These are phyloP conservation scores for Parnassius glacialis DNA, from an alignment of 2,888 invertebrate genomes.

Conservation along the genomic window DNA sequence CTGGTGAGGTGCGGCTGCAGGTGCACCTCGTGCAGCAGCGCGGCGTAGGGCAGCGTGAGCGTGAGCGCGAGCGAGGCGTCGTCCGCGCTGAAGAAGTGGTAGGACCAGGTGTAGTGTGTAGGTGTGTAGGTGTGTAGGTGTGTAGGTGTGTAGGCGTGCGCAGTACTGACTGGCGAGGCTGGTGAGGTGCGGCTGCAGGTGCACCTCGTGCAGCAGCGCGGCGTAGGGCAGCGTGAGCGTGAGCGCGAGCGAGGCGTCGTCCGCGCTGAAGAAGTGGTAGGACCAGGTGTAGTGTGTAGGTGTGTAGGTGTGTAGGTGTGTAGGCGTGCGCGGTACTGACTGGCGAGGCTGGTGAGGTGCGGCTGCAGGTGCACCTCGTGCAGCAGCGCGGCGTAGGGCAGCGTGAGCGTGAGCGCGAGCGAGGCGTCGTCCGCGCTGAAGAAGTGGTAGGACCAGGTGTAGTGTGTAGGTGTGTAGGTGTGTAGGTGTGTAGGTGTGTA, in stretches of 20 bases:
- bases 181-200: slow-evolving; percentile 91
- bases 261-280: slow-evolving; percentile 95
- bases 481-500: no score
- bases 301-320: no score
- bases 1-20: slow-evolving; percentile 92
- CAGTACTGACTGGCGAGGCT: slow-evolving; percentile 85
- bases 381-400: slow-evolving; percentile 93
- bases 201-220: slow-evolving; percentile 92
- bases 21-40: slow-evolving; percentile 92
- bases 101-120: no score
- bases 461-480: no score
- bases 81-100: slow-evolving; percentile 94
- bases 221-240: slow-evolving; percentile 93
- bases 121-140: no score
- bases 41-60: slow-evolving; percentile 92
- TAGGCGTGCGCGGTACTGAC: slow-evolving; percentile 59
- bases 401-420: slow-evolving; percentile 91
- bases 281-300: no score
- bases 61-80: slow-evolving; percentile 93
- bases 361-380: slow-evolving; percentile 94
- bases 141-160: background rate
- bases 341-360: slow-evolving; percentile 90
- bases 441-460: slow-evolving; percentile 98
- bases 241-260: slow-evolving; percentile 92
- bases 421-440: slow-evolving; percentile 92